A percentile compares a stretch with the other conserved stretches of the same genome.
These are phyloP conservation scores for Azemiops feae DNA, from an alignment of 2,113 vertebrate genomes.

Conservation along the genomic window DNA sequence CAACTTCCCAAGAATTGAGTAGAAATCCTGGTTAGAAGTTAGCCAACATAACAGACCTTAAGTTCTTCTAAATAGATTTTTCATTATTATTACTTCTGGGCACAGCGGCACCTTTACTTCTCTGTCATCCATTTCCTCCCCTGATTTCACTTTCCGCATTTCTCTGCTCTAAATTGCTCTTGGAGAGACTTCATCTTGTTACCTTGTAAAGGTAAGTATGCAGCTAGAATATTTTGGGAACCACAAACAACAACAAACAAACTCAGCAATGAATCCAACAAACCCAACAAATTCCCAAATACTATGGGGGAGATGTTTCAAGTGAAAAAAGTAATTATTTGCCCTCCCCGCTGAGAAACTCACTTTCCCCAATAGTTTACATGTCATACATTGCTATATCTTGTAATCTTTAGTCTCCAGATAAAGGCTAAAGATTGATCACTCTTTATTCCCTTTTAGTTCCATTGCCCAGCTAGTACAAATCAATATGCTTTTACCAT, in stretches of 20 bases:
- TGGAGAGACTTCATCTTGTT: too few relatives aligned
- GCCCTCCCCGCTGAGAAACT: too few relatives aligned
- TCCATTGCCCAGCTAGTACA: neutral
- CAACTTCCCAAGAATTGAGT: neutral
- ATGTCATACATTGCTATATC: neutral
- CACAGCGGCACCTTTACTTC: neutral
- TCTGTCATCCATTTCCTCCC: neutral
- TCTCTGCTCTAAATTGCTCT: neutral
- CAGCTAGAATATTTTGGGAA: neutral
- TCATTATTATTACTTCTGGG: neutral
- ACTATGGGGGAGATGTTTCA: neutral
- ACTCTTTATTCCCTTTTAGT: neutral
- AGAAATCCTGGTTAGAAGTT: neutral
- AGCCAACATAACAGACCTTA: neutral
- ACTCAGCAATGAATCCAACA: neutral
- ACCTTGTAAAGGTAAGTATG: neutral
- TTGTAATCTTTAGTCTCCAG: neutral
- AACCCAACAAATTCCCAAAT: neutral
- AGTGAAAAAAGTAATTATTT: neutral
- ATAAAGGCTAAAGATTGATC: neutral
- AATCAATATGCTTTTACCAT: neutral
- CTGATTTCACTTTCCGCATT: neutral
- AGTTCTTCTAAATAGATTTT: neutral
- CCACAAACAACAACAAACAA: neutral
- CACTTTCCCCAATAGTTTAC: neutral